Percentiles rank a stretch among this genome's conserved stretches.
These are phyloP conservation scores for Chlorospingus semifuscus DNA, from an alignment of 2,797 vertebrate genomes.

Conservation along the genomic window DNA sequence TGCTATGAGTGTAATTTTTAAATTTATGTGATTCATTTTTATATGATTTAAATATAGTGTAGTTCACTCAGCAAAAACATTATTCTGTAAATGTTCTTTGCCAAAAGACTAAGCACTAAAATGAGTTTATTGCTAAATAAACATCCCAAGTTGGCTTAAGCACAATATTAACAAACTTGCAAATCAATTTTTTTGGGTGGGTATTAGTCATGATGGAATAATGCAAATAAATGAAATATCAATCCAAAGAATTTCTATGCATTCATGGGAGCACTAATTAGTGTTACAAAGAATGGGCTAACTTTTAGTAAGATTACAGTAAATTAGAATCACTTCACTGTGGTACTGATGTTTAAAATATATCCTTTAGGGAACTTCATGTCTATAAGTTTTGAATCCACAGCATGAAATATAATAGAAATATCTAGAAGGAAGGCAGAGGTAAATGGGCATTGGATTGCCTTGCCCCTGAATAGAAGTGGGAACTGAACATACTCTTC, in stretches of 20 bases:
- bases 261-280: conserved; percentile 57
- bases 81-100: background rate
- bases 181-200: background rate
- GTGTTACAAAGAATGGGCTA: conserved; percentile 48
- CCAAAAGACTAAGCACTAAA: background rate
- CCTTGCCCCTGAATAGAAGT: background rate
- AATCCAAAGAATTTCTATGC: conserved; percentile 52
- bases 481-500: conserved; percentile 13
- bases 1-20: background rate
- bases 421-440: conserved; percentile 50
- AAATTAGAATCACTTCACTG: conserved; percentile 36
- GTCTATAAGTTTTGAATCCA: conserved; percentile 24
- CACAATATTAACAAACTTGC: background rate
- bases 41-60: background rate
- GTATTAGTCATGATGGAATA: conserved; percentile 30
- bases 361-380: conserved; percentile 9
- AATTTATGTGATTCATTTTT: background rate
- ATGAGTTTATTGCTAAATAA: background rate
- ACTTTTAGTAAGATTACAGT: conserved; percentile 55
- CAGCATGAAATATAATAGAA: conserved; percentile 43
- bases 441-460: conserved; percentile 6
- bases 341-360: conserved; percentile 51
- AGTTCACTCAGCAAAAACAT: background rate
- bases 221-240: conserved; percentile 60
- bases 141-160: background rate